Conservation (phyloP, 2,888 invertebrate genomes). For the Flexamia atlantica region DNA sequence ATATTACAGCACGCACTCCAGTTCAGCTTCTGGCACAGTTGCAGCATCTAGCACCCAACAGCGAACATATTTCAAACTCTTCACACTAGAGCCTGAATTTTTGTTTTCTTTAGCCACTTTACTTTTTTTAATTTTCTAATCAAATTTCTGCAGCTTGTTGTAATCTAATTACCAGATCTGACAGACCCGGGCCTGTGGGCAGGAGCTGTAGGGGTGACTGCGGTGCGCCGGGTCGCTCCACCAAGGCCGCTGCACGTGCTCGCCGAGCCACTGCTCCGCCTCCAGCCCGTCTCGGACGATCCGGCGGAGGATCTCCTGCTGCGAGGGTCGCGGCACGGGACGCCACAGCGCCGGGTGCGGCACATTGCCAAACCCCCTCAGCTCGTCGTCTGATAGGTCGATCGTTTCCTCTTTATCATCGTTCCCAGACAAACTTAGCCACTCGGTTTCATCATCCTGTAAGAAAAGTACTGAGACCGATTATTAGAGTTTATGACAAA, state of each 20-base stretch:
- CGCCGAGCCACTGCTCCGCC: slow-evolving; percentile 44
- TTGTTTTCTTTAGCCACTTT: too few relatives aligned
- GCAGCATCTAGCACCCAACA: too few relatives aligned
- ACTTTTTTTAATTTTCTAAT: too few relatives aligned
- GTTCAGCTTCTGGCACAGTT: too few relatives aligned
- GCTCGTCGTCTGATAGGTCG: not conserved
- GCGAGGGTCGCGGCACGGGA: not conserved
- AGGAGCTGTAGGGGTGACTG: not conserved
- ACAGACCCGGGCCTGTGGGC: slow-evolving; percentile 18
- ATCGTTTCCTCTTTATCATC: not conserved
- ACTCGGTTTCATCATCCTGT: slow-evolving; percentile 33
- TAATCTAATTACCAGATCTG: slow-evolving; percentile 51
- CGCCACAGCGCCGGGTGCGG: slow-evolving; percentile 28
- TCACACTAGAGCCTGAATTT: too few relatives aligned
- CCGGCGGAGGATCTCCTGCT: not conserved
- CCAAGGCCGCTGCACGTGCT: slow-evolving; percentile 56
- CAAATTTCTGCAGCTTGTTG: not conserved
- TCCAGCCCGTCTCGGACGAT: not conserved
- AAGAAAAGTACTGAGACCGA: not conserved
- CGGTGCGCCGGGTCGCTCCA: slow-evolving; percentile 47
- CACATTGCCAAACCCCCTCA: slow-evolving; percentile 2
- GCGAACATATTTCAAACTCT: too few relatives aligned
- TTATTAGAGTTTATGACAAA: too few relatives aligned
- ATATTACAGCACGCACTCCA: too few relatives aligned
- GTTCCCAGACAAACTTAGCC: slow-evolving; percentile 10